These are phyloP conservation scores for Kryphioiulus occultus DNA, from an alignment of 2,888 invertebrate species.

Conservation along the genomic window DNA sequence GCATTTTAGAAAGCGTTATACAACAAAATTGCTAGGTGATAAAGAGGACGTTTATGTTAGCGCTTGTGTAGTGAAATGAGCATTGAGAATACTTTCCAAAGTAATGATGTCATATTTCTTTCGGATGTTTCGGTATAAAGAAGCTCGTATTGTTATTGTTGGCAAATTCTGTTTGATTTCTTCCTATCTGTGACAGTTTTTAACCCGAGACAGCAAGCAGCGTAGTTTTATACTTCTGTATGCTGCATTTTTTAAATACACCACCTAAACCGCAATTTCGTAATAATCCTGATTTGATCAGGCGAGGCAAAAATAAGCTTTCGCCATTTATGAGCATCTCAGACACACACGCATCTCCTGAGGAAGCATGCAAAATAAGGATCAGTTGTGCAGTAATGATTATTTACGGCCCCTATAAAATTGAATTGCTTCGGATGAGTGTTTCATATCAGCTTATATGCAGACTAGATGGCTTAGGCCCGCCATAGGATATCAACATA, in stretches of 20 bases:
- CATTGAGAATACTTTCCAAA: no score
- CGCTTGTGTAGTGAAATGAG: no score
- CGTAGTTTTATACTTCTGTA: background rate
- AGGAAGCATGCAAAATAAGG: conserved; percentile 21
- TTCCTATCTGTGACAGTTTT: background rate
- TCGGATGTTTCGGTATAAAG: no score
- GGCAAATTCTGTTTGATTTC: no score
- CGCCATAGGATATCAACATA: conserved; percentile 1
- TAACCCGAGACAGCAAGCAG: background rate
- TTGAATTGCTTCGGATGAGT: conserved; percentile 35
- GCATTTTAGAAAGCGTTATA: no score
- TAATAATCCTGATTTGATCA: conserved; percentile 21
- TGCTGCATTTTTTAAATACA: background rate
- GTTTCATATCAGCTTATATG: conserved; percentile 25
- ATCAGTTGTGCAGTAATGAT: background rate
- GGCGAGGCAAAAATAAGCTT: conserved; percentile 12
- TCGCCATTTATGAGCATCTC: background rate
- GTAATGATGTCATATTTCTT: no score
- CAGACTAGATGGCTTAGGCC: conserved; percentile 26
- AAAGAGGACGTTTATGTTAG: no score
- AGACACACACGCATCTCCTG: background rate
- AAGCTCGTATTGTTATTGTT: no score
- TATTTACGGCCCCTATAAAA: conserved; percentile 39
- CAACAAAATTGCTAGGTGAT: no score
- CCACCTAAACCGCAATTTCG: background rate